Evolutionary conservation across 2,888 invertebrate species (phyloP).

Genomic region (Pemphredon lugubris): DNA sequence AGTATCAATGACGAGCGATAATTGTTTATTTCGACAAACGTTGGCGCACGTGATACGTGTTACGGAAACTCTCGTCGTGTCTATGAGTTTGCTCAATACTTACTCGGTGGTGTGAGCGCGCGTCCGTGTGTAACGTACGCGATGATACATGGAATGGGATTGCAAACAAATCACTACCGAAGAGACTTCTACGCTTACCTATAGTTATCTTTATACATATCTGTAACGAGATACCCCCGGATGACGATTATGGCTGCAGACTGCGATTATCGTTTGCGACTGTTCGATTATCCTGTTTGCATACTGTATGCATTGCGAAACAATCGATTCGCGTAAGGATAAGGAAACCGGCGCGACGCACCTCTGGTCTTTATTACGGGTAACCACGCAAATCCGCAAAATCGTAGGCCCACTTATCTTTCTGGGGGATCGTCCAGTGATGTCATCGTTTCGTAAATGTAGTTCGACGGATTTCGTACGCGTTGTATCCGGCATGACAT

Average conservation of each 20-base stretch:
- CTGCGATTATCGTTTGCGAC: slow-evolving; percentile 37
- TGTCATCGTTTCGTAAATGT: slow-evolving; percentile 27
- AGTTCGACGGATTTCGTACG: not conserved
- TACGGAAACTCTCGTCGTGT: slow-evolving; percentile 23
- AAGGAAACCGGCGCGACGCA: not conserved
- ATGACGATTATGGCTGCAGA: not conserved
- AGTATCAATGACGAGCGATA: slow-evolving; percentile 20
- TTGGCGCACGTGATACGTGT: slow-evolving; percentile 10
- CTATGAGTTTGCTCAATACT: slow-evolving; percentile 36
- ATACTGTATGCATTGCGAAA: too few relatives aligned
- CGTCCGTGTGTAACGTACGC: not conserved
- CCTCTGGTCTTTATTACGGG: not conserved
- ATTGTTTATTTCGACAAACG: slow-evolving; percentile 37
- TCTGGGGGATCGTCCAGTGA: not conserved
- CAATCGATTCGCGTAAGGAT: slow-evolving; percentile 14
- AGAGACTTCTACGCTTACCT: slow-evolving; percentile 12
- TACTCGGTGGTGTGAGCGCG: not conserved
- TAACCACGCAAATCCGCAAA: not conserved
- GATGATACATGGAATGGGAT: slow-evolving; percentile 21
- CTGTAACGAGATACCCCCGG: slow-evolving; percentile 22
- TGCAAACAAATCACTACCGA: slow-evolving; percentile 43
- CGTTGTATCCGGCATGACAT: not conserved
- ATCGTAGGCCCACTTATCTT: not conserved
- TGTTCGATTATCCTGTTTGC: slow-evolving; percentile 28
- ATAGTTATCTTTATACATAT: slow-evolving; percentile 31